phyloP scores from a whole-genome alignment of 1,140 invertebrate genomes.

The Ptiloglossa arizonensis region DNA sequence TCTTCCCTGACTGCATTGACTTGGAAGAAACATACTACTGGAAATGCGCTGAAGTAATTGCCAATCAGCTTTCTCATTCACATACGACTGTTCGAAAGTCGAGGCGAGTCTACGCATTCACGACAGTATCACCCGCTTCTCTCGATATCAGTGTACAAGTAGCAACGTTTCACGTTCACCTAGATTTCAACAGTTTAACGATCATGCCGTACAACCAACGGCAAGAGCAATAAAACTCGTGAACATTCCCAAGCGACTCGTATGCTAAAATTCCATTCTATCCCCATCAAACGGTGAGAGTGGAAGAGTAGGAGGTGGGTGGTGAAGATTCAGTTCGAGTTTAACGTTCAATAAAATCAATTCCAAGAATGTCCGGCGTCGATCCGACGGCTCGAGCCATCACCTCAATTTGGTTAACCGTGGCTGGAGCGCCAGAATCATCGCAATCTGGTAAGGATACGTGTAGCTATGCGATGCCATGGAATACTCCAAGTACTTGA shows the following conservation, averaged over 20 bases:
- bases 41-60: too few relatives aligned
- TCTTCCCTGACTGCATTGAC: too few relatives aligned
- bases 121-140: too few relatives aligned
- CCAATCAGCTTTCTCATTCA: too few relatives aligned
- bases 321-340: background rate
- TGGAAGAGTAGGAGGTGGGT: too few relatives aligned
- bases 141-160: too few relatives aligned
- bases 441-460: conserved; percentile 54
- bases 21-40: too few relatives aligned
- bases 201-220: background rate
- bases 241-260: background rate
- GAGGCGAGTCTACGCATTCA: too few relatives aligned
- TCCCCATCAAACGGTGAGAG: background rate
- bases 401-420: conserved; percentile 63
- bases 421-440: conserved; percentile 56
- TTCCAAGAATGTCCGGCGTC: conserved; percentile 23
- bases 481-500: conserved; percentile 62
- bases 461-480: conserved; percentile 60
- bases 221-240: background rate
- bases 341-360: conserved; percentile 21
- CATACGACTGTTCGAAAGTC: too few relatives aligned
- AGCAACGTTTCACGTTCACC: background rate
- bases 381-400: conserved; percentile 26
- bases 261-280: conserved; percentile 4
- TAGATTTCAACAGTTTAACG: background rate